Conservation (phyloP, 2,797 vertebrate species). For the Bucorvus abyssinicus region DNA sequence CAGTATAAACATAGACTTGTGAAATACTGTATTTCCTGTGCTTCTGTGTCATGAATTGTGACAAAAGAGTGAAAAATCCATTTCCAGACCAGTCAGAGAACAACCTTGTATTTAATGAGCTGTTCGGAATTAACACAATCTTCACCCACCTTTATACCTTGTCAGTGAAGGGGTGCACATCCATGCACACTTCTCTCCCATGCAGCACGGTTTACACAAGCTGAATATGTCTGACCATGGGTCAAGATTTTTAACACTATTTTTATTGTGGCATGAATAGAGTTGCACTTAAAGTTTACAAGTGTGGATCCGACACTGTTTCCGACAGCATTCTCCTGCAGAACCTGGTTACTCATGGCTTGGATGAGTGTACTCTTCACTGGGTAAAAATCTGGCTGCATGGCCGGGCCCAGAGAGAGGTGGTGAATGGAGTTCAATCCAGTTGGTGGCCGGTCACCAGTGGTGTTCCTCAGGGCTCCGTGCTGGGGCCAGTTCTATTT, state of each 20-base stretch:
- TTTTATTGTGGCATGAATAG: background rate
- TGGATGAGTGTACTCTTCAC: no score
- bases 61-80: background rate
- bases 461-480: no score
- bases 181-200: rapidly evolving
- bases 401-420: no score
- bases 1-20: background rate
- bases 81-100: background rate
- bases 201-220: background rate
- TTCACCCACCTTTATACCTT: background rate
- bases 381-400: no score
- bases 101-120: background rate
- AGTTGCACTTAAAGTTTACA: background rate
- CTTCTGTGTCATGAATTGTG: background rate
- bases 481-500: no score
- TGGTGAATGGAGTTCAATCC: no score
- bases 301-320: background rate
- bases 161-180: background rate
- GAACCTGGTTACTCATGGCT: no score
- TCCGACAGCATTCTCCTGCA: no score
- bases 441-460: no score
- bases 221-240: background rate
- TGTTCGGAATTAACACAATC: background rate
- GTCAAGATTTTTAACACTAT: background rate
- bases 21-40: background rate